Conservation (phyloP, 2,113 vertebrate species). For the Labrus mixtus region DNA sequence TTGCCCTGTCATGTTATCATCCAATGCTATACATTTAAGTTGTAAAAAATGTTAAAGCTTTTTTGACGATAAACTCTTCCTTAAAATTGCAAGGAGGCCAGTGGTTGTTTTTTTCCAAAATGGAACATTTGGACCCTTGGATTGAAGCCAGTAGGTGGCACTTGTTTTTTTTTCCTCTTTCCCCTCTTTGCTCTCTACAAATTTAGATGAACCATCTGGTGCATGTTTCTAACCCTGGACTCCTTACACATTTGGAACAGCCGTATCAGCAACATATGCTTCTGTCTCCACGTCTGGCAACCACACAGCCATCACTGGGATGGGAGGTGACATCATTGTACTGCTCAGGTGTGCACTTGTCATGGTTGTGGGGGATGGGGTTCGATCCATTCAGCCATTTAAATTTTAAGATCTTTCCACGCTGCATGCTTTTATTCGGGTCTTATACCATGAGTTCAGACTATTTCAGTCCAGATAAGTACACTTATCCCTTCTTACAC, state of each 20-base stretch:
- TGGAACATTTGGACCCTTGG: conserved; percentile 64
- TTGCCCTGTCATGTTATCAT: neutral
- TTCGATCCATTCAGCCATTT: conserved; percentile 15
- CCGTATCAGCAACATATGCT: conserved; percentile 78
- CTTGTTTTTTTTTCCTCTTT: conserved; percentile 45
- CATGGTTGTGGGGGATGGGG: conserved; percentile 15
- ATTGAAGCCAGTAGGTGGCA: conserved; percentile 48
- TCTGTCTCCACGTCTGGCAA: conserved; percentile 74
- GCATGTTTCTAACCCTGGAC: conserved; percentile 61
- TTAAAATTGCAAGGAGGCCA: conserved; percentile 36
- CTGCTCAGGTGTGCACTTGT: conserved; percentile 58
- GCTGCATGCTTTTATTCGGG: conserved; percentile 7
- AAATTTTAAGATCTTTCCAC: conserved; percentile 27
- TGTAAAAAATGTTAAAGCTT: neutral
- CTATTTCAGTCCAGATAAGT: conserved; percentile 11
- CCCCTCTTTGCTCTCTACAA: conserved; percentile 40
- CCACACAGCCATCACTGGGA: conserved; percentile 56
- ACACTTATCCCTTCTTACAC: neutral
- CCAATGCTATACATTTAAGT: neutral
- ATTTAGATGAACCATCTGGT: conserved; percentile 80
- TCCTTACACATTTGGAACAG: conserved; percentile 73
- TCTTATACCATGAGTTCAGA: conserved; percentile 14
- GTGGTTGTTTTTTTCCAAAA: conserved; percentile 54
- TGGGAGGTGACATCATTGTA: conserved; percentile 71
- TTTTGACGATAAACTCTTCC: neutral